Conservation (phyloP, 2,113 vertebrate species). For the Phaetusa simplex region DNA sequence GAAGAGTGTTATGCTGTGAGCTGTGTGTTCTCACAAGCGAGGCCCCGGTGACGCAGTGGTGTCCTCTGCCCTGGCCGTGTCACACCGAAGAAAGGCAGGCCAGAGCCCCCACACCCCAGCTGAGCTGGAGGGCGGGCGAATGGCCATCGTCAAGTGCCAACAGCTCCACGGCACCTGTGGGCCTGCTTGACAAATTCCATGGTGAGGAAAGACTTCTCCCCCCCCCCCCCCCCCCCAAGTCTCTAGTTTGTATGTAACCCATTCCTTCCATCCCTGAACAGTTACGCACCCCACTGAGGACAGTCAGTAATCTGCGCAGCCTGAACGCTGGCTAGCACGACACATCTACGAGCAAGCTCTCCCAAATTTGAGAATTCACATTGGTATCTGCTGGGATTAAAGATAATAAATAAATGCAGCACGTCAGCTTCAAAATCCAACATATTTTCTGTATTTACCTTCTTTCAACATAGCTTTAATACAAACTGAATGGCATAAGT, state of each 20-base stretch:
- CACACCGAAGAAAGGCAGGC: background rate
- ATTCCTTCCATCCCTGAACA: background rate
- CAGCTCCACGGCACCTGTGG: background rate
- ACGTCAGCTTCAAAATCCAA: background rate
- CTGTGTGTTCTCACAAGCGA: background rate
- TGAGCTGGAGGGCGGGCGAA: background rate
- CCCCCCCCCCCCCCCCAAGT: background rate
- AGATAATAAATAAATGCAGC: background rate
- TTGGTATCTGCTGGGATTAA: background rate
- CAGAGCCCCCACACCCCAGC: background rate
- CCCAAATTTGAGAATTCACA: background rate
- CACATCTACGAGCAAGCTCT: background rate
- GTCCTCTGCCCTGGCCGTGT: background rate
- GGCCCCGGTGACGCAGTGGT: background rate
- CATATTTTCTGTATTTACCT: background rate
- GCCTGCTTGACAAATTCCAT: background rate
- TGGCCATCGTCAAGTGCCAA: background rate
- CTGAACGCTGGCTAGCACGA: background rate
- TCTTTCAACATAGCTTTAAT: background rate
- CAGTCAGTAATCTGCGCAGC: background rate
- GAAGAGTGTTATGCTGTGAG: background rate
- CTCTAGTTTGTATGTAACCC: background rate
- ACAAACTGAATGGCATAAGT: background rate
- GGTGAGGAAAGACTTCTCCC: background rate
- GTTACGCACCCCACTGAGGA: background rate